These are phyloP conservation scores for Apocrypta bakeri DNA, from an alignment of 1,140 invertebrate genomes.

Conservation along the genomic window DNA sequence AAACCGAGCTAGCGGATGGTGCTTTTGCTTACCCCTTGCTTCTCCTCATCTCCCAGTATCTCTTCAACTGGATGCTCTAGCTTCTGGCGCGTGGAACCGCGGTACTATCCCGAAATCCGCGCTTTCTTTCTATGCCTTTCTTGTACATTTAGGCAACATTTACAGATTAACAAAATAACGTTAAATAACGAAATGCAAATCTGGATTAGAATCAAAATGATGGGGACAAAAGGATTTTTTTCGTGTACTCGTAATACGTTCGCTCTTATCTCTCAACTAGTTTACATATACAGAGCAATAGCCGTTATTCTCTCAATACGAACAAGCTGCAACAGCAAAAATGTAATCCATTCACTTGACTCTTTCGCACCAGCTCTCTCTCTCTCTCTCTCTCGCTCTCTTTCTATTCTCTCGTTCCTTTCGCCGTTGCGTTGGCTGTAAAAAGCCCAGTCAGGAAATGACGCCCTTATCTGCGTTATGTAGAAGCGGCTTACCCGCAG, in stretches of 20 bases:
- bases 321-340: neutral
- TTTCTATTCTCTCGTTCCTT: neutral
- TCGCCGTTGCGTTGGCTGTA: neutral
- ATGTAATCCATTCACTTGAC: neutral
- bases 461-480: constrained; percentile 18
- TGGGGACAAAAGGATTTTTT: too few species aligned
- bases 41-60: neutral
- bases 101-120: constrained; percentile 26
- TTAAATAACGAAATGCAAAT: too few species aligned
- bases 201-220: too few species aligned
- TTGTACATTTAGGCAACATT: too few species aligned
- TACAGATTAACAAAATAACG: too few species aligned
- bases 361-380: neutral
- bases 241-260: neutral
- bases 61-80: constrained; percentile 42
- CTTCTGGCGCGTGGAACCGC: constrained; percentile 26
- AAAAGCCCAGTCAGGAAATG: constrained; percentile 20
- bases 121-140: constrained; percentile 21
- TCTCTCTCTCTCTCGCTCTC: neutral
- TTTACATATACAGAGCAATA: neutral
- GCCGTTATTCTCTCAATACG: neutral
- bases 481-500: neutral
- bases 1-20: constrained; percentile 50
- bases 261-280: neutral
- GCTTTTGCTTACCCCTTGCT: neutral